Conservation (phyloP, 2,797 vertebrate genomes). For the Pangasius mekongensis region DNA sequence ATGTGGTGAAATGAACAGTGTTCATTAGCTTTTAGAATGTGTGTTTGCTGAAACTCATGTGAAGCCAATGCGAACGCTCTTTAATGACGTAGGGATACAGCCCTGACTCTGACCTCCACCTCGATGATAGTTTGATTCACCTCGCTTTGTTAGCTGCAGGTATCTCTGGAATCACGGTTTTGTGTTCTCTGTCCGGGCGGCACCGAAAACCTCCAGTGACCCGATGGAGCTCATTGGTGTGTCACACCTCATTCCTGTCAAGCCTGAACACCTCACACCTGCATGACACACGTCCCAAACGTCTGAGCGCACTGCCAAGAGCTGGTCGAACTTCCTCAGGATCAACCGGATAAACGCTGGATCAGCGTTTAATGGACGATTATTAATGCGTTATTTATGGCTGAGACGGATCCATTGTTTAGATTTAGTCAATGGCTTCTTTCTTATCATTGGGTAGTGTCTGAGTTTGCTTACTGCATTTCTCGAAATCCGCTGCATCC, state of each 20-base stretch:
- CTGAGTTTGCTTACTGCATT: background rate
- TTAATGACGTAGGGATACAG: background rate
- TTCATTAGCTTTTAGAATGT: background rate
- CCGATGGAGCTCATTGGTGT: background rate
- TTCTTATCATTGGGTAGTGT: background rate
- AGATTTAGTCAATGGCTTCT: background rate
- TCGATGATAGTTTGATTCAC: background rate
- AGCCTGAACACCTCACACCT: slow-evolving; percentile 10
- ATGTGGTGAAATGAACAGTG: background rate
- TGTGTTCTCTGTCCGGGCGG: background rate
- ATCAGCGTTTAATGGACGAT: background rate
- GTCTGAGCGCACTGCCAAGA: background rate
- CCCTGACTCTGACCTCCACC: background rate
- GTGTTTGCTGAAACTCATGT: background rate
- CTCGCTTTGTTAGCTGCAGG: background rate
- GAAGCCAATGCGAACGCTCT: background rate
- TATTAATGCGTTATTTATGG: background rate
- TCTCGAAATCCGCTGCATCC: background rate
- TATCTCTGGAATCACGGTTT: slow-evolving; percentile 6
- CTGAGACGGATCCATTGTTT: background rate
- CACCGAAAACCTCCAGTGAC: background rate
- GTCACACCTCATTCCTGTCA: slow-evolving; percentile 35
- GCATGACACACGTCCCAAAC: slow-evolving; percentile 13
- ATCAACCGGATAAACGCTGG: background rate
- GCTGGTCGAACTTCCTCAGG: background rate